These are phyloP conservation scores for Heliconius aoede DNA, from an alignment of 2,888 invertebrate genomes.

Conservation along the genomic window DNA sequence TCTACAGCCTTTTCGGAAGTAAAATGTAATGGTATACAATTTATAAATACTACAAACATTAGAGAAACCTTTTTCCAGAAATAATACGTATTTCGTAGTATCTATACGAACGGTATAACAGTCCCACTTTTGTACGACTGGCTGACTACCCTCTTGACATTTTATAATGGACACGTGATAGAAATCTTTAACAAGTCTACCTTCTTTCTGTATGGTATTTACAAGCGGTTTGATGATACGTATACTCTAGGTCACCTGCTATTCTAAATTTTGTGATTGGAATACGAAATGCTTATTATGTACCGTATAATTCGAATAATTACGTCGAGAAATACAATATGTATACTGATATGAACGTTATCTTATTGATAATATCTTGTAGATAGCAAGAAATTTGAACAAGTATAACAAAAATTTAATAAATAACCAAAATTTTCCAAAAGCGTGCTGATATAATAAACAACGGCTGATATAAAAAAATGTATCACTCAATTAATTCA, in stretches of 20 bases:
- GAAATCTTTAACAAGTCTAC: slow-evolving; percentile 40
- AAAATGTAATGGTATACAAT: too few relatives aligned
- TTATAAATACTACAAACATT: not conserved
- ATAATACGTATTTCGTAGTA: not conserved
- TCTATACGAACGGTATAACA: slow-evolving; percentile 10
- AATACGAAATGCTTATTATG: slow-evolving; percentile 33
- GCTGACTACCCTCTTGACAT: slow-evolving; percentile 44
- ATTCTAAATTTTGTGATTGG: slow-evolving; percentile 38
- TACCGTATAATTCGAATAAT: too few relatives aligned
- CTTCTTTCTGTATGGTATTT: slow-evolving; percentile 33
- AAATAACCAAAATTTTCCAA: not conserved
- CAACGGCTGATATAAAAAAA: too few relatives aligned
- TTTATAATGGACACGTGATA: slow-evolving; percentile 48
- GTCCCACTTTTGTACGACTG: slow-evolving; percentile 33
- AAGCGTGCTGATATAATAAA: not conserved
- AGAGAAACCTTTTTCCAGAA: not conserved
- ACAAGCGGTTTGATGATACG: slow-evolving; percentile 29
- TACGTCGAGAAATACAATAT: not conserved
- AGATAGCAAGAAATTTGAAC: too few relatives aligned
- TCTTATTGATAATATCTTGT: too few relatives aligned
- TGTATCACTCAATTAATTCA: not conserved
- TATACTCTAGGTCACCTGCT: slow-evolving; percentile 41
- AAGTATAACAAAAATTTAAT: not conserved
- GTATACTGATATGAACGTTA: too few relatives aligned
- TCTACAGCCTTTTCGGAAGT: too few relatives aligned